These are phyloP conservation scores for Telmatochromis brachygnathus DNA, from an alignment of 2,113 vertebrate species.

Conservation along the genomic window DNA sequence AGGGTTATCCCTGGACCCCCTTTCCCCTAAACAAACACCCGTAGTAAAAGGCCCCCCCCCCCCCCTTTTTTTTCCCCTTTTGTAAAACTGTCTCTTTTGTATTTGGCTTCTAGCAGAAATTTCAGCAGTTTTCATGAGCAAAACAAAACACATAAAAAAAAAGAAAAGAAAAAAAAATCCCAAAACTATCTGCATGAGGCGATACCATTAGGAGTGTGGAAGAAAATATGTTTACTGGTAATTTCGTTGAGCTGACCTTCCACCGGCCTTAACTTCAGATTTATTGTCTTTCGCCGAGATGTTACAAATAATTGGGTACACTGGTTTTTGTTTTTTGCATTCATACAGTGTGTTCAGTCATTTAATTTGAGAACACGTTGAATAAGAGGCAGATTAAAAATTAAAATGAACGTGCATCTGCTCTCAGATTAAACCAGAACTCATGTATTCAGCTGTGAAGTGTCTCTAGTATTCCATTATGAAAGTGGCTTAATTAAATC, in stretches of 20 bases:
- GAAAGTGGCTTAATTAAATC: not conserved
- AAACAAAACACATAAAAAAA: not conserved
- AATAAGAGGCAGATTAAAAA: not conserved
- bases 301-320: not conserved
- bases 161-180: not conserved
- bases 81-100: not conserved
- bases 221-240: not conserved
- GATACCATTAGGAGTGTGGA: not conserved
- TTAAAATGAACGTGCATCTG: not conserved
- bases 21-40: not conserved
- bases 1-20: not conserved
- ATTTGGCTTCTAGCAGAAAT: not conserved
- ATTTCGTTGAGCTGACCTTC: not conserved
- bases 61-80: not conserved
- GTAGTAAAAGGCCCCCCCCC: accelerated
- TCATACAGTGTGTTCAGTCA: not conserved
- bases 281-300: not conserved
- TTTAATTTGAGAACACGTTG: not conserved
- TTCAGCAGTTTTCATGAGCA: not conserved
- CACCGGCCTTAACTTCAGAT: not conserved
- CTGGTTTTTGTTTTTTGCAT: not conserved
- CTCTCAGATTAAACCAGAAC: not conserved
- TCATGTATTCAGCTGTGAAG: not conserved
- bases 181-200: not conserved
- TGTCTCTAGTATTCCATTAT: not conserved